phyloP scores from a whole-genome alignment of 2,888 invertebrate species.

The Diplazon laetatorius region DNA sequence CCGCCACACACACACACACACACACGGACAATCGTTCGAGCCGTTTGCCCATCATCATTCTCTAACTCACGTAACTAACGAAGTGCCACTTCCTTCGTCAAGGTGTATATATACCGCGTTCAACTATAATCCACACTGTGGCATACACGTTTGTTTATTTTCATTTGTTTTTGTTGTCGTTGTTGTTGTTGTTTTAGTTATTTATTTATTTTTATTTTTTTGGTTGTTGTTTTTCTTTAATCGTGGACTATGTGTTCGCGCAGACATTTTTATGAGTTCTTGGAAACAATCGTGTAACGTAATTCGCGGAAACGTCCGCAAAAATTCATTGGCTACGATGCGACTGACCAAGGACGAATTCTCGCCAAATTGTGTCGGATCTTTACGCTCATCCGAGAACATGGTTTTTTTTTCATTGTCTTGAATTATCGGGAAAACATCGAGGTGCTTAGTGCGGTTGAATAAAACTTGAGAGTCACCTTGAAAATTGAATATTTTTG shows the following conservation, averaged over 20 bases:
- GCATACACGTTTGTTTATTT: too few relatives aligned
- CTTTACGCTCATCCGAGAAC: too few relatives aligned
- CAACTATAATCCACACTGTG: conserved; percentile 13
- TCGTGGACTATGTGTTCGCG: conserved; percentile 46
- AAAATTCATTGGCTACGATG: conserved; percentile 20
- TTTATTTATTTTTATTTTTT: too few relatives aligned
- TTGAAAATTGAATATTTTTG: too few relatives aligned
- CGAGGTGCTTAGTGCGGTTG: too few relatives aligned
- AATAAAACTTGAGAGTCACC: too few relatives aligned
- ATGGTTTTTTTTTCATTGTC: neutral
- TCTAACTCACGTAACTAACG: conserved; percentile 64
- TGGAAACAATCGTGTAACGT: conserved; percentile 51
- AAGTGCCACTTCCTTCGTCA: conserved; percentile 64
- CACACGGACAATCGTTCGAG: too few relatives aligned
- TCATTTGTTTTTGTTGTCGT: too few relatives aligned
- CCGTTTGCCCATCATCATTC: conserved; percentile 63
- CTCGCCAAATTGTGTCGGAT: conserved; percentile 1
- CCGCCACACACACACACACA: conserved; percentile 42
- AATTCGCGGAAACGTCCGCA: conserved; percentile 15
- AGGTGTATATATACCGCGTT: conserved; percentile 23
- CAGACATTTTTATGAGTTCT: conserved; percentile 67
- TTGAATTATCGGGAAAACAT: too few relatives aligned
- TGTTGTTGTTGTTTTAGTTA: too few relatives aligned
- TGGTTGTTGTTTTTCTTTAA: conserved; percentile 45
- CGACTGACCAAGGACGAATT: conserved; percentile 1